Conservation (phyloP, 2,797 vertebrate genomes). For the Mycteria americana region DNA sequence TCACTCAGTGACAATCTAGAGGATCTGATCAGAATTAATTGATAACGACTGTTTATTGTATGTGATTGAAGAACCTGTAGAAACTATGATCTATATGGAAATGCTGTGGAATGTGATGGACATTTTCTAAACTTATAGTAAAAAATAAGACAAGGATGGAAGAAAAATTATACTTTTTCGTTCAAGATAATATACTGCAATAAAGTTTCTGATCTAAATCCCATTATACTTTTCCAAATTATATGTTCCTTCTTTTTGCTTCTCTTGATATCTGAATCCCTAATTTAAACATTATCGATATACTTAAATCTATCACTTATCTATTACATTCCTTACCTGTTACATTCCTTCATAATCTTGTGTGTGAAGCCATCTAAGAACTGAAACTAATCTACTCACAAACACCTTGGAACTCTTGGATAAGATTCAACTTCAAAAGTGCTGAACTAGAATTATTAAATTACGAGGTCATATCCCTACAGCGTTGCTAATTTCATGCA, state of each 20-base stretch:
- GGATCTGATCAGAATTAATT: not conserved
- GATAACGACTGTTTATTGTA: not conserved
- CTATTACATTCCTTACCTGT: not conserved
- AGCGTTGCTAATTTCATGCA: not conserved
- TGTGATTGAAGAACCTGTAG: not conserved
- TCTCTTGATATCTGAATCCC: not conserved
- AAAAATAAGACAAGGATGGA: not conserved
- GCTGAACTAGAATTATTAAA: not conserved
- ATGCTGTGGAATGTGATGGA: not conserved
- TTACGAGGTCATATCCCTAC: not conserved
- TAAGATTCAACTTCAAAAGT: not conserved
- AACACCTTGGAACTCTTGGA: not conserved
- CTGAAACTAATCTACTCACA: not conserved
- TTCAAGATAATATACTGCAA: not conserved
- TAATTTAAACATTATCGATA: not conserved
- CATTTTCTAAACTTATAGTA: not conserved
- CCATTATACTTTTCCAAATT: not conserved
- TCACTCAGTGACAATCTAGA: not conserved
- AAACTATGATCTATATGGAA: not conserved
- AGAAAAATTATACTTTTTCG: not conserved
- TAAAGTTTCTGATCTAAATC: not conserved
- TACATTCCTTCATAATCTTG: not conserved
- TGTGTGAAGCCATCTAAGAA: not conserved
- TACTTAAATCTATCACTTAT: not conserved
- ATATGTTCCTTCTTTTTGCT: not conserved